Evolutionary conservation across 2,113 vertebrate species (phyloP), one percentile per base, ranked within the genome.

Genomic region (Misgurnus anguillicaudatus): DNA sequence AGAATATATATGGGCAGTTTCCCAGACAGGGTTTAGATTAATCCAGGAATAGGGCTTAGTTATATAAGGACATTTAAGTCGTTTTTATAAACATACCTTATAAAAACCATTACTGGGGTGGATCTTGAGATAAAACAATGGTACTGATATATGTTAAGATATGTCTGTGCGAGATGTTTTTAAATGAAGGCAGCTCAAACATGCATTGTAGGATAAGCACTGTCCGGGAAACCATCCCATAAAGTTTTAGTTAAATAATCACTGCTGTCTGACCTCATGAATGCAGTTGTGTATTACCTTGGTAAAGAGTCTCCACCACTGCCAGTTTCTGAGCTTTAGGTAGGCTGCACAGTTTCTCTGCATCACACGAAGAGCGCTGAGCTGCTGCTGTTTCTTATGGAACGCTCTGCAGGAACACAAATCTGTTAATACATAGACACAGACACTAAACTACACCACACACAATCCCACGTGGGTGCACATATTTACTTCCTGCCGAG

Each of bases 281-380:
- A 14, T 45, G 42, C 10, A 10, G 31, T 9, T 45, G 5, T 75
- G 60, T 60, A 41, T 48, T 86, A 95, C 95, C 95, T 96, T 96
- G 72, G 89, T 96, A 85, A 97, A 97, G 24, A 97, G 92, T 5
- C 96, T 89, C 96, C 96, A 97, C 96, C 96, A 97, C 82, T 96
- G 95, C 96, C 96, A 97, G 90, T 97, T 94, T 62, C 95, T 89
- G 77, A 97, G 92, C 84, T 96, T 97, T 79, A 97, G 95, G 89
- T 97, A 97, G 45, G 96, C 95, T 0, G 94, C 94, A 9, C 96
- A 97, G 90, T 97, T 97, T 75, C 96, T 90, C 88, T 97, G 96
- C 93, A 97, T 95, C 72, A 97, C 96, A 38, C 93, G 87, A 53
- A 96, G 84, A 1, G 95, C 95, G 0, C 95, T 95, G 84, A 96